Base-by-base conservation (phyloP, 2,113 vertebrate genomes). In the Oreochromis tanganicae region DNA sequence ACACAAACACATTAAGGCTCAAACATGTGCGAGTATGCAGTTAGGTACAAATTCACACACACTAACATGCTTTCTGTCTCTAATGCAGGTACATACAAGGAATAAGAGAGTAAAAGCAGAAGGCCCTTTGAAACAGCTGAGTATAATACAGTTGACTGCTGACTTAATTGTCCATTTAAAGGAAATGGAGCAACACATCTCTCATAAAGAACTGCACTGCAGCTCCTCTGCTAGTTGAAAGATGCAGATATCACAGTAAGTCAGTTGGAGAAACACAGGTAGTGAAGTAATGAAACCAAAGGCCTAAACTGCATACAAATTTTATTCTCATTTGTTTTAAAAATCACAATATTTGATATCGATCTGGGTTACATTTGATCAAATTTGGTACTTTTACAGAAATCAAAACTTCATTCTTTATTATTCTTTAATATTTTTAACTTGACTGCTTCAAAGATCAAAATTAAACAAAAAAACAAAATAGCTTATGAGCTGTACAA, bases 401-500 rank as follows among this genome's bases (percentile, higher is more conserved):
- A 95, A 92, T 93, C 9, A 54, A 88, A 93, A 95, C 88, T 92
- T 93, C 87, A 91, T 90, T 93, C n/a, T 92, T 92, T 73, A 89
- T 83, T 91, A 55, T 83, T 86, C 79, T 66, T 66, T 66, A 66
- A 66, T 38, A 66, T 81, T 87, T 91, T 90, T 88, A 86, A 85
- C 81, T 91, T 87, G 87, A 89, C 88, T 88, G 66, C 90, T 92
- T 94, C 90, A 91, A 46, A 73, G 94, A 92, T 90, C 86, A 91
- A 94, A 93, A 90, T 90, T 34, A 14, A 85, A 90, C 55, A 90
- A 81, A 90, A 81, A 91, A 90, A 93, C 59, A 91, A 88, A 92
- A 93, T 96, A 97, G 96, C 96, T 97, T 97, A 97, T 96, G 92
- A 92, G 93, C 95, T 95, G 95, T 96, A 96, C 94, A 96, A 95